phyloP scores from a whole-genome alignment of 2,113 vertebrate genomes.

The Prolemur simus region DNA sequence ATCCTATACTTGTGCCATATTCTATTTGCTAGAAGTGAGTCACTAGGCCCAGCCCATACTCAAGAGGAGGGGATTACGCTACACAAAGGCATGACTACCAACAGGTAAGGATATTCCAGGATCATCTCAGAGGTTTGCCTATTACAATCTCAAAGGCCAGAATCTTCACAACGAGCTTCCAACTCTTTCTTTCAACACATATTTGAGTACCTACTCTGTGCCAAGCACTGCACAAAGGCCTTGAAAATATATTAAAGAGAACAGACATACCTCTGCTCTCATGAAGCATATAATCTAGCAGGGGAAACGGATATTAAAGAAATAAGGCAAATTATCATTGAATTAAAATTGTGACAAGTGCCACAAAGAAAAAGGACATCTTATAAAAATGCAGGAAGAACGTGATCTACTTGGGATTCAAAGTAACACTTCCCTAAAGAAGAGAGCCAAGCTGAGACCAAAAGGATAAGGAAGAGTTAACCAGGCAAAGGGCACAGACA shows the following conservation, averaged over 20 bases:
- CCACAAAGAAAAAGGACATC: background rate
- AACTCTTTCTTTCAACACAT: background rate
- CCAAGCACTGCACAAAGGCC: background rate
- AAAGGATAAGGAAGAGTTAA: background rate
- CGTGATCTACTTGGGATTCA: background rate
- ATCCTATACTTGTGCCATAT: background rate
- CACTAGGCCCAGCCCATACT: background rate
- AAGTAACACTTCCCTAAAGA: background rate
- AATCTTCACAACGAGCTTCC: background rate
- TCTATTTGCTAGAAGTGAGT: background rate
- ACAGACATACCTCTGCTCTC: background rate
- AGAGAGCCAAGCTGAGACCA: background rate
- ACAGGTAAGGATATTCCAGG: background rate
- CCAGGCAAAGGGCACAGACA: background rate
- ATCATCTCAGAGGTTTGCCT: background rate
- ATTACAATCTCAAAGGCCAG: background rate
- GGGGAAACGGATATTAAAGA: slow-evolving; percentile 11
- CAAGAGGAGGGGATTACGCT: background rate
- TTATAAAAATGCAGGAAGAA: background rate
- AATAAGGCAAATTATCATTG: background rate
- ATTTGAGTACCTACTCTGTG: background rate
- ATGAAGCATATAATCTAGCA: background rate
- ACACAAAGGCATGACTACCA: background rate
- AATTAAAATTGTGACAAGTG: background rate
- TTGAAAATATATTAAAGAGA: background rate